A percentile compares a stretch with the other conserved stretches of the same genome.
These are phyloP conservation scores for Rhinella marina DNA, from an alignment of 2,797 vertebrate genomes.

Conservation along the genomic window DNA sequence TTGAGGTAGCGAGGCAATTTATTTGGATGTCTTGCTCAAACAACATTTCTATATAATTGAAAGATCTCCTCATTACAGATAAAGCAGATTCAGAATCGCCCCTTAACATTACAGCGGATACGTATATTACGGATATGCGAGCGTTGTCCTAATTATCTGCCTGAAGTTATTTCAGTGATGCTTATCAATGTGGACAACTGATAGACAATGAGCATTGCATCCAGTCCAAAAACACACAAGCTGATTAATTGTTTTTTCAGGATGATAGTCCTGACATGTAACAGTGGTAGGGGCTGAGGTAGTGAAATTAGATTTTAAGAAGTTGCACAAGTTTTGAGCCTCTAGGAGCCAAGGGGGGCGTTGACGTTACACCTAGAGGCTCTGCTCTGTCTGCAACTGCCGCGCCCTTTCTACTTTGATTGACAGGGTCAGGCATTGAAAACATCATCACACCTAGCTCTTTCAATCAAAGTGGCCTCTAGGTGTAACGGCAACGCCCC, in stretches of 20 bases:
- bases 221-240: neutral
- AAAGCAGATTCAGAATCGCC: neutral
- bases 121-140: neutral
- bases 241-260: neutral
- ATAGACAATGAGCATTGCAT: neutral
- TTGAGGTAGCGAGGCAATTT: neutral
- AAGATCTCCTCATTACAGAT: constrained; percentile 16
- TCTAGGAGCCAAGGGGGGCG: too few relatives aligned
- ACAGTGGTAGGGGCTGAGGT: neutral
- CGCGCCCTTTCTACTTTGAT: too few relatives aligned
- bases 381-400: too few relatives aligned
- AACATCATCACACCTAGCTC: too few relatives aligned
- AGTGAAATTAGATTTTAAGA: neutral
- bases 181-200: neutral
- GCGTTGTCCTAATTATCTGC: neutral
- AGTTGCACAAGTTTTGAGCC: neutral
- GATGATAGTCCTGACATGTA: neutral
- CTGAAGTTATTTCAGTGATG: constrained; percentile 11
- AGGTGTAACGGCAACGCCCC: too few relatives aligned
- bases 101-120: neutral
- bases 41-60: constrained; percentile 32
- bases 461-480: too few relatives aligned
- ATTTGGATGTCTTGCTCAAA: constrained; percentile 10
- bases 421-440: too few relatives aligned
- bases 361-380: too few relatives aligned